These are phyloP conservation scores for Huso huso DNA, from an alignment of 2,797 vertebrate species.

Conservation along the genomic window DNA sequence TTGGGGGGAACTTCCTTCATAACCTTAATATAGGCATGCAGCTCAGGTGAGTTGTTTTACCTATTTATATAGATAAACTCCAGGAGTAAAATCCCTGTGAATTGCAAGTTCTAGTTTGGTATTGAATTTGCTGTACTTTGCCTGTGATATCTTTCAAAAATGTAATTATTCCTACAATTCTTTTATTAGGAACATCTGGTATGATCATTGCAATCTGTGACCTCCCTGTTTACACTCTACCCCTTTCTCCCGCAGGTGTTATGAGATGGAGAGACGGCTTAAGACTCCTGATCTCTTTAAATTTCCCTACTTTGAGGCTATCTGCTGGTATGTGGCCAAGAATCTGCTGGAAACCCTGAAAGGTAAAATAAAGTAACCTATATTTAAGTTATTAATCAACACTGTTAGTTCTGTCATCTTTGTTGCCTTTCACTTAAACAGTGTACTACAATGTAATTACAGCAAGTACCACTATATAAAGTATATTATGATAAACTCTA, in stretches of 20 bases:
- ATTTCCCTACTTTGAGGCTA: constrained; percentile 98
- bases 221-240: neutral
- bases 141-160: neutral
- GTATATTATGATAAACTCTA: too few species aligned
- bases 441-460: neutral
- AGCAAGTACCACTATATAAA: too few species aligned
- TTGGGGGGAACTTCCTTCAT: constrained; percentile 98
- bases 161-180: constrained; percentile 8
- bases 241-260: constrained; percentile 72
- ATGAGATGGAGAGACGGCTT: constrained; percentile 96
- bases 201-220: constrained; percentile 6
- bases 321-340: constrained; percentile 98
- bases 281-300: constrained; percentile 99
- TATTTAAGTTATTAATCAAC: neutral
- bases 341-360: constrained; percentile 92
- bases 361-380: constrained; percentile 57
- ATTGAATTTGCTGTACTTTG: neutral
- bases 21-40: constrained; percentile 99
- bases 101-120: too few species aligned
- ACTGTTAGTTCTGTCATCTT: neutral
- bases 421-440: neutral
- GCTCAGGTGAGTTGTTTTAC: constrained; percentile 73
- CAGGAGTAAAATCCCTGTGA: too few species aligned
- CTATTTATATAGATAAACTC: neutral
- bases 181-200: constrained; percentile 11